phyloP scores from a whole-genome alignment of 1,140 invertebrate genomes.

The Bombus ignitus region DNA sequence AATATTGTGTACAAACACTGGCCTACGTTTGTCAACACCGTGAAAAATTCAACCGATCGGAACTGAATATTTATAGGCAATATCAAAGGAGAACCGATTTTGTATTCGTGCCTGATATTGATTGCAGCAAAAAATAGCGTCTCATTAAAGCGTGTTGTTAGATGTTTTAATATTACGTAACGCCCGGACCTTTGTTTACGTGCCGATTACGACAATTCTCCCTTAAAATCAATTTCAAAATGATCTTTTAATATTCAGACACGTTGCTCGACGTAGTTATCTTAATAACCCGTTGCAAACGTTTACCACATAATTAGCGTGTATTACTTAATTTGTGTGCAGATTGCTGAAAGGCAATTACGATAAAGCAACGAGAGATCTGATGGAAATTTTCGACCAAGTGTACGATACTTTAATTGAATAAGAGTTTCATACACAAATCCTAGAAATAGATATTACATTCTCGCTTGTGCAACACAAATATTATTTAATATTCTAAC shows the following conservation, averaged over 20 bases:
- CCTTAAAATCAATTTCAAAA: neutral
- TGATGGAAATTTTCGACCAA: neutral
- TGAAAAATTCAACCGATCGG: constrained; percentile 13
- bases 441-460: neutral
- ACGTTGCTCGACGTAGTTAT: too few relatives aligned
- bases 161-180: constrained; percentile 12
- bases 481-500: neutral
- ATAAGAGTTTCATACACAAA: neutral
- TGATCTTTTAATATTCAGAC: neutral
- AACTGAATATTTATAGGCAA: constrained; percentile 32
- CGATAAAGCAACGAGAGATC: too few relatives aligned
- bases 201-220: neutral
- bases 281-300: neutral
- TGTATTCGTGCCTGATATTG: constrained; percentile 28
- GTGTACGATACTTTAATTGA: neutral
- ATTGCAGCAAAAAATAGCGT: constrained; percentile 14
- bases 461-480: neutral
- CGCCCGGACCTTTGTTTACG: neutral
- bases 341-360: too few relatives aligned
- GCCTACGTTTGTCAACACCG: neutral
- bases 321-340: neutral
- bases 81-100: constrained; percentile 34
- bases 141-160: constrained; percentile 5
- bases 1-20: neutral
- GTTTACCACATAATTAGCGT: neutral